Evolutionary conservation across 2,113 vertebrate genomes (phyloP).

Genomic region (Dryoscopus gambensis): DNA sequence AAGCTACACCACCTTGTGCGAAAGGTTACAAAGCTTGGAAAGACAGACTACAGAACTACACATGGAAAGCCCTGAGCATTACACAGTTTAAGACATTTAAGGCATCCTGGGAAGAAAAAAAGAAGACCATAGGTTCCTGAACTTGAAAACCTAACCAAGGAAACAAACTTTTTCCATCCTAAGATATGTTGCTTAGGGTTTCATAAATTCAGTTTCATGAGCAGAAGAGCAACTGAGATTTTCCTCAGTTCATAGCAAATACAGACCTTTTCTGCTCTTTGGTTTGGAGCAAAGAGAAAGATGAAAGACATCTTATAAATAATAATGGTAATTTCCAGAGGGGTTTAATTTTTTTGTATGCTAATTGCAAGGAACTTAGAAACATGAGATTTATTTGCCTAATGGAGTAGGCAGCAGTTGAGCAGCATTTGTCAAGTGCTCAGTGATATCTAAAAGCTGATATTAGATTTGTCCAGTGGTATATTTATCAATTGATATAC

Average conservation of each 20-base stretch:
- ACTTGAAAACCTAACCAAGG: background rate
- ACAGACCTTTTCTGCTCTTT: background rate
- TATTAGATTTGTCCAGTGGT: background rate
- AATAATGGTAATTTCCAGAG: background rate
- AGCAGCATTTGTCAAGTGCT: background rate
- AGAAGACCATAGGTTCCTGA: background rate
- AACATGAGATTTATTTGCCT: background rate
- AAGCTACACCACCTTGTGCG: background rate
- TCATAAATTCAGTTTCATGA: background rate
- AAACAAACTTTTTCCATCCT: background rate
- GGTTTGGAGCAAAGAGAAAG: background rate
- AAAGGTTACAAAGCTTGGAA: background rate
- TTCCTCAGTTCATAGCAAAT: background rate
- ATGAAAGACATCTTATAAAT: background rate
- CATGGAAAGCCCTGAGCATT: background rate
- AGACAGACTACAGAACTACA: background rate
- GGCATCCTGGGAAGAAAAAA: background rate
- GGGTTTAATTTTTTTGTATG: background rate
- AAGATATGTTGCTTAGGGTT: background rate
- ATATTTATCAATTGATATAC: background rate
- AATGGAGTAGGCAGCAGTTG: background rate
- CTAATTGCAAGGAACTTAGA: background rate
- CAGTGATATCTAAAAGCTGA: background rate
- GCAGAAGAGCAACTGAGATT: background rate
- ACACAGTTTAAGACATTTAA: background rate